A percentile compares a stretch with the other conserved stretches of the same genome.
phyloP scores from a whole-genome alignment of 2,888 invertebrate genomes.

The Brachylomia viminalis region DNA sequence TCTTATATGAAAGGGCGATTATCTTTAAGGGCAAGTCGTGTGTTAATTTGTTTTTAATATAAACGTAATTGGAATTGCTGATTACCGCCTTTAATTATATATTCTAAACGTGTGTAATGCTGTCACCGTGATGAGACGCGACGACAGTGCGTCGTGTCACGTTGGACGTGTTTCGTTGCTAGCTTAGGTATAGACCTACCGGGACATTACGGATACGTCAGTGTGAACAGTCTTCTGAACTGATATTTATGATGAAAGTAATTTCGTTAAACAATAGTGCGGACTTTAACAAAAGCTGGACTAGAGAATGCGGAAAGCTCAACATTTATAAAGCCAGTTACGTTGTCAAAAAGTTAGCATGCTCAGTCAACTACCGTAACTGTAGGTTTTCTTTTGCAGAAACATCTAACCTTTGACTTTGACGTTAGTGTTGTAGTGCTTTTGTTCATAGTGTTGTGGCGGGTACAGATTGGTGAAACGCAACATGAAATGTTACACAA shows the following conservation, averaged over 20 bases:
- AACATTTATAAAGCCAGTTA: neutral
- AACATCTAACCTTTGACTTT: slow-evolving; percentile 3
- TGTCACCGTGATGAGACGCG: slow-evolving; percentile 42
- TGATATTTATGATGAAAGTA: slow-evolving; percentile 17
- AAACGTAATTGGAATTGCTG: slow-evolving; percentile 34
- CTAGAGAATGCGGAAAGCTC: neutral
- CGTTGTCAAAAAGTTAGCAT: slow-evolving; percentile 25
- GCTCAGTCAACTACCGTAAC: slow-evolving; percentile 1
- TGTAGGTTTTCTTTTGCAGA: neutral
- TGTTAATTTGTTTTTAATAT: slow-evolving; percentile 33
- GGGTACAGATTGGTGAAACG: neutral
- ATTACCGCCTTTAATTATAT: slow-evolving; percentile 38
- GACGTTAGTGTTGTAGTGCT: neutral
- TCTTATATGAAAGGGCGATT: slow-evolving; percentile 18
- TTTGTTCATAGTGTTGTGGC: neutral
- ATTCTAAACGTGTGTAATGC: slow-evolving; percentile 46
- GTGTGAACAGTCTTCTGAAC: neutral
- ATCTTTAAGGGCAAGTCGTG: neutral
- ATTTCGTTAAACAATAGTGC: slow-evolving; percentile 1
- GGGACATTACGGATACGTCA: slow-evolving; percentile 13
- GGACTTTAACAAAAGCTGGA: neutral
- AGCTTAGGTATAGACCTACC: slow-evolving; percentile 28
- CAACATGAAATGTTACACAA: neutral
- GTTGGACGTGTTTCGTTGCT: too few species aligned
- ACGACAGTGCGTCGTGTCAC: slow-evolving; percentile 24